Evolutionary conservation across 1,140 invertebrate species (phyloP), one percentile per base, ranked within the genome.

Genomic region (Lordiphosa stackelbergi): DNA sequence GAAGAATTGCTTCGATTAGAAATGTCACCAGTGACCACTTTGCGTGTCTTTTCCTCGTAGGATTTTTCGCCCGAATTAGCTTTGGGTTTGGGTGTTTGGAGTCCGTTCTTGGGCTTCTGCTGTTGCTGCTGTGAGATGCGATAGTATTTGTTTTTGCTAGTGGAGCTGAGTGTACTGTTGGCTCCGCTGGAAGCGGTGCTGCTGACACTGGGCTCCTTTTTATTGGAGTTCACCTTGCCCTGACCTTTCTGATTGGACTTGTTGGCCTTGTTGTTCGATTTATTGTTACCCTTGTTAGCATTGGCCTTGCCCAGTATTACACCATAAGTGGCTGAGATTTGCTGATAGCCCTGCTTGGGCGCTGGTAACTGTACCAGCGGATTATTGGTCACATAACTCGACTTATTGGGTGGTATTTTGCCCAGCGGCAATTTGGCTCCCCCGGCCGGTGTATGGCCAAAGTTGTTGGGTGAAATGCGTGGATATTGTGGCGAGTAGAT

Each of bases 401-500:
- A 73, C 37, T 83, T 83, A 8, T 83, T 84, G 2, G 66, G 59
- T 6, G 55, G 61, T 37, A 48, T 13, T 22, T 84, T 84, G 43
- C 77, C 77, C 36, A 77, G 19, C 0, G 78, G 69, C 69, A 77
- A 10, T 22, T 83, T 75, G 36, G 77, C 62, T 6, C 77, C 75
- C 40, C 70, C 63, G 8, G 71, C 35, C 0, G 69, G 49, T 3
- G 62, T 58, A 53, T 63, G 63, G 59, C 66, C 75, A 35, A 87
- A 75, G 46, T 87, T 86, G 31, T 84, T 87, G 11, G 79, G 60
- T 10, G 85, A 62, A n/a, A 87, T 70, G 35, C 79, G 79, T 4
- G 85, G 85, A 68, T 87, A 87, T 47, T 85, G 85, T 11, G 85
- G 81, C 9, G 85, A 87, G 34, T 87, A 87, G 43, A 86, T 69